phyloP scores from a whole-genome alignment of 2,113 vertebrate species.

The Lampris incognitus region DNA sequence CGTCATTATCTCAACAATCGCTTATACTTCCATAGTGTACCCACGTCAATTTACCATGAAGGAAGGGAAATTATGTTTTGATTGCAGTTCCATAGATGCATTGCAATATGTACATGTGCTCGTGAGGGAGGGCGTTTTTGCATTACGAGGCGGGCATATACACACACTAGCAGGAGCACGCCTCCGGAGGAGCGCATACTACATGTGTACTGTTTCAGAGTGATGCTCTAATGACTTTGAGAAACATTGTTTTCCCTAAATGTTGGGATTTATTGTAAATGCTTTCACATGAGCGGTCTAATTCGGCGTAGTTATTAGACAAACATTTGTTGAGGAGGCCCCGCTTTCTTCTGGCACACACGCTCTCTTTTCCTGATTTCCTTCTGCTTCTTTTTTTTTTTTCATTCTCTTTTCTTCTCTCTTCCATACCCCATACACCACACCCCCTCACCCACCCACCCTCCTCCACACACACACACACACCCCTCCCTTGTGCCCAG shows the following conservation, averaged over 20 bases:
- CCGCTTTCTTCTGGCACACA: slow-evolving; percentile 44
- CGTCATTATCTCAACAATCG: slow-evolving; percentile 57
- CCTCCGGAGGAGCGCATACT: background rate
- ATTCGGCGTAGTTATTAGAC: slow-evolving; percentile 64
- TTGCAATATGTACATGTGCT: slow-evolving; percentile 21
- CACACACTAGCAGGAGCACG: background rate
- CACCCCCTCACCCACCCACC: slow-evolving; percentile 12
- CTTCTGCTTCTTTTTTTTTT: slow-evolving; percentile 26
- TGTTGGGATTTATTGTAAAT: slow-evolving; percentile 63
- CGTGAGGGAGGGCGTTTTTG: slow-evolving; percentile 34
- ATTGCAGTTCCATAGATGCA: slow-evolving; percentile 49
- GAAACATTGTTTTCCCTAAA: slow-evolving; percentile 27
- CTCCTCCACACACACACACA: slow-evolving; percentile 28
- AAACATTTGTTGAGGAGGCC: slow-evolving; percentile 69
- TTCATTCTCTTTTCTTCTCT: slow-evolving; percentile 17
- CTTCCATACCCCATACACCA: background rate
- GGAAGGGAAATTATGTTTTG: slow-evolving; percentile 54
- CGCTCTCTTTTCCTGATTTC: slow-evolving; percentile 47
- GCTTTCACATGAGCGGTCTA: slow-evolving; percentile 56
- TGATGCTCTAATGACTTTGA: slow-evolving; percentile 34
- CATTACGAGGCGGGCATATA: background rate
- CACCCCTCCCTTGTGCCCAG: slow-evolving; percentile 59
- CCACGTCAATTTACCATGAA: slow-evolving; percentile 47
- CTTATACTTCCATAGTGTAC: slow-evolving; percentile 29
- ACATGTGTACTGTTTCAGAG: slow-evolving; percentile 15